Base-by-base conservation (phyloP, 2,888 invertebrate genomes). In the Lochmaea capreae region DNA sequence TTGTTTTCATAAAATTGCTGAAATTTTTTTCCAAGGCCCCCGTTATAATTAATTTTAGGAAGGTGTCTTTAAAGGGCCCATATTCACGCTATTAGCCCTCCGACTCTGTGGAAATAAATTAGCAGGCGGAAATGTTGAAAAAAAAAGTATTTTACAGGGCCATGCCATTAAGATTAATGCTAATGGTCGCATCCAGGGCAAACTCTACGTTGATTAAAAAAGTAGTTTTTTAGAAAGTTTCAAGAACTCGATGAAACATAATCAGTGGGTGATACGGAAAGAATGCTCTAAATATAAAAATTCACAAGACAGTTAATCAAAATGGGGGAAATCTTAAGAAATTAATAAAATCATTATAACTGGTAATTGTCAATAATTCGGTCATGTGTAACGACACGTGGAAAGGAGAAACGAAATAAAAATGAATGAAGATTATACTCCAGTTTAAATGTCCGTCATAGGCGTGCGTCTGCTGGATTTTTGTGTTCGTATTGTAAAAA, bases 1-100 rank as follows among this genome's bases (percentile, higher is more conserved):
- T 74, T 76, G 74, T 71, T 74, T 73, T 73, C 72, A 61, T 66
- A 71, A 76, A 76, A 76, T 76, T 74, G 69, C 72, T 73, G 74
- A 46, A 68, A 63, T 71, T 74, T 76, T 72, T 75, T 75, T 67
- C 61, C 62, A 43, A 62, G 61, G 54, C 66, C 43, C 57, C 52
- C 52, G 39, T 16, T 65, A 70, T 77, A 77, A 77, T 77, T 77
- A 77, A 77, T 77, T 72, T 70, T 52, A 62, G 67, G n/a, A 68
- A 77, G 73, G 75, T 77, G 77, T 77, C 74, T 70, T 65, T 74
- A 74, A 72, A 74, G 70, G 49, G 14, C 65, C 73, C 71, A 65
- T 72, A 74, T 76, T 66, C 73, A 66, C 73, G 66, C 73, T 46
- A 66, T 73, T 59, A 73, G 70, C 59, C 57, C 65, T 18, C 52